These are phyloP conservation scores for Muntiacus reevesi DNA, from an alignment of 2,113 vertebrate genomes.

Conservation along the genomic window DNA sequence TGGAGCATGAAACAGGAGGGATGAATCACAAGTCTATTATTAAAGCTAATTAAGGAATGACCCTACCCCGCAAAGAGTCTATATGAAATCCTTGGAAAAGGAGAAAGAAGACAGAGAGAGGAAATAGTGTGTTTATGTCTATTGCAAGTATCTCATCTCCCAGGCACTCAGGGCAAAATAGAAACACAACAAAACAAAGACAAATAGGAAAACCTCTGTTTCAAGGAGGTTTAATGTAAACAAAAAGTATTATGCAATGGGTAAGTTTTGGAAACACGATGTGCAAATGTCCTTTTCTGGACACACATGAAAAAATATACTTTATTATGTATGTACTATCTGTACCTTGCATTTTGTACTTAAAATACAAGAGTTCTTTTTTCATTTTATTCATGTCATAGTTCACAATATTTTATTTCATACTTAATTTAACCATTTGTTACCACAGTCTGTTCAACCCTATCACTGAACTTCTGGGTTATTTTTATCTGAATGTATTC, in stretches of 20 bases:
- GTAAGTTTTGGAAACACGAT: not conserved
- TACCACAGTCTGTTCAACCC: not conserved
- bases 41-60: not conserved
- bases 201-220: not conserved
- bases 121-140: not conserved
- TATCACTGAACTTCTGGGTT: not conserved
- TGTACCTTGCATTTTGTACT: not conserved
- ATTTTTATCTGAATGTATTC: not conserved
- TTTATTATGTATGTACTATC: not conserved
- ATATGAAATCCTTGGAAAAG: not conserved
- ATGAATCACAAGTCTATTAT: not conserved
- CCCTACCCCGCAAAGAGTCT: not conserved
- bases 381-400: not conserved
- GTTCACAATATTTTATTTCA: not conserved
- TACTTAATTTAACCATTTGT: not conserved
- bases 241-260: not conserved
- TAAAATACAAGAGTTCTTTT: not conserved
- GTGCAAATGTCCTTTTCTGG: not conserved
- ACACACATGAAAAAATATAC: not conserved
- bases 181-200: not conserved
- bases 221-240: not conserved
- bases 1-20: not conserved
- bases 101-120: not conserved
- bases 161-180: not conserved
- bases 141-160: not conserved